Percentiles rank a stretch among this genome's conserved stretches.
phyloP scores from a whole-genome alignment of 2,113 vertebrate species.

The Piliocolobus tephrosceles region DNA sequence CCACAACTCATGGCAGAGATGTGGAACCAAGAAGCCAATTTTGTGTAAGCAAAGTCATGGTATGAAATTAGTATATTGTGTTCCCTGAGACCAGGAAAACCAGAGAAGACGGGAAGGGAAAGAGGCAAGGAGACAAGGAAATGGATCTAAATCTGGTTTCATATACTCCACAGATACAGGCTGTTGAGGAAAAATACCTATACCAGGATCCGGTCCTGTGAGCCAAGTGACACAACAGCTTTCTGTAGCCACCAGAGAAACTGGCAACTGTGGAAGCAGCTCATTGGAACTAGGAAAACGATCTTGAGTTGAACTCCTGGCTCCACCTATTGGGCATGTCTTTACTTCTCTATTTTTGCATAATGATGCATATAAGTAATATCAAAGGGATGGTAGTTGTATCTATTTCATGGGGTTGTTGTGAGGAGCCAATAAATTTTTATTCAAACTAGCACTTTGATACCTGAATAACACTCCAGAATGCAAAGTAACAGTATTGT shows the following conservation, averaged over 20 bases:
- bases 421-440: background rate
- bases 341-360: background rate
- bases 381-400: background rate
- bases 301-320: too few species aligned
- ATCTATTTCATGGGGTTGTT: background rate
- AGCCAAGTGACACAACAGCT: background rate
- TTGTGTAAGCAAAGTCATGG: background rate
- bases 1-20: background rate
- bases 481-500: background rate
- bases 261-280: background rate
- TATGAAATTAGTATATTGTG: background rate
- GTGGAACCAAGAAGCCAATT: background rate
- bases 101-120: background rate
- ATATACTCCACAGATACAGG: background rate
- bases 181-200: background rate
- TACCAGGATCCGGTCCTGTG: background rate
- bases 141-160: background rate
- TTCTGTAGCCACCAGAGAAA: background rate
- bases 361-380: background rate
- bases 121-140: background rate
- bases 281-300: background rate
- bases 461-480: background rate
- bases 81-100: background rate
- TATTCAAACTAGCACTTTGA: background rate
- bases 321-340: background rate